These are phyloP conservation scores for Nettapus auritus DNA, from an alignment of 2,113 vertebrate genomes.

Conservation along the genomic window DNA sequence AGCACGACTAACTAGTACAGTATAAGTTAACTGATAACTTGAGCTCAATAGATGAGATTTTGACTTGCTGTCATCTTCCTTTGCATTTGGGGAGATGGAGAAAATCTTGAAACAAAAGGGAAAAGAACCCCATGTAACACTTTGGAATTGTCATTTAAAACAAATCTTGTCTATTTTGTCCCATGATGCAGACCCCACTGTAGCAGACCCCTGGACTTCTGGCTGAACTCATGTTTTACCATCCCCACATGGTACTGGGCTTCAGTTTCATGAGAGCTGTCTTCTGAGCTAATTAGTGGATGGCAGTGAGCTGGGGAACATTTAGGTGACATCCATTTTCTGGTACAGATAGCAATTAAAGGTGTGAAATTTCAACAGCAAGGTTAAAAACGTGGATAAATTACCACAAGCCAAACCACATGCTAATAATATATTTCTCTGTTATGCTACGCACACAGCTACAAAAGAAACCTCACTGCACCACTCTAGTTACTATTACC, in stretches of 20 bases:
- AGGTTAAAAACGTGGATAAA: background rate
- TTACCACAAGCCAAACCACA: background rate
- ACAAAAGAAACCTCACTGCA: background rate
- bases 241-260: background rate
- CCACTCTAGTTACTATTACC: background rate
- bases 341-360: background rate
- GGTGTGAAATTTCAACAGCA: background rate
- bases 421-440: background rate
- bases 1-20: background rate
- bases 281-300: background rate
- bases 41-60: background rate
- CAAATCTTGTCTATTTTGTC: background rate
- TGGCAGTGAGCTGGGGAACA: background rate
- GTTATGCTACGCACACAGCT: background rate
- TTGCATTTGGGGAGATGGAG: background rate
- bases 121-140: fast-evolving
- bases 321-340: background rate
- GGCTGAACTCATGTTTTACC: background rate
- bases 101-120: background rate
- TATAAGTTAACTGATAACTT: background rate
- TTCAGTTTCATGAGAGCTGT: background rate
- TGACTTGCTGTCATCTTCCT: background rate
- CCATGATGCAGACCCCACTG: background rate
- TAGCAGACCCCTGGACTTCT: background rate
- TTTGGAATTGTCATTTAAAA: background rate